These are phyloP conservation scores for Mola mola DNA, from an alignment of 2,113 vertebrate genomes.

Conservation along the genomic window DNA sequence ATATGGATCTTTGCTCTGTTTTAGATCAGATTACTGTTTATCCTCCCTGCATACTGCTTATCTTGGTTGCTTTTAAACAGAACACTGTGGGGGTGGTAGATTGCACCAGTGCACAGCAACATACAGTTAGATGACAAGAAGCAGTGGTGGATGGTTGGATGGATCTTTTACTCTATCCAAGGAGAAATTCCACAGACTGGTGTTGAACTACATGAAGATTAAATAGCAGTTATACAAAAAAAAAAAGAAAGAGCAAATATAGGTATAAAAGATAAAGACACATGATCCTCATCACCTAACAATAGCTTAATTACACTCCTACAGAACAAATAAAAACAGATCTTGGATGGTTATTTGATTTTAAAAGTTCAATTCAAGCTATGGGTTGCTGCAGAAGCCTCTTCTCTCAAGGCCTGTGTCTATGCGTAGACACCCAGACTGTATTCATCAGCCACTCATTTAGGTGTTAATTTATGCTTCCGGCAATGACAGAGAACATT, in stretches of 20 bases:
- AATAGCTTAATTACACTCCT: neutral
- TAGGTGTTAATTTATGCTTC: constrained; percentile 66
- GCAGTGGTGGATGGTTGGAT: neutral
- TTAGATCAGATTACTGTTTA: constrained; percentile 12
- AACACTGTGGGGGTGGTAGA: too few species aligned
- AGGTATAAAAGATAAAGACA: too few species aligned
- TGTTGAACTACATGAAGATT: too few species aligned
- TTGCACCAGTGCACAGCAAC: too few species aligned
- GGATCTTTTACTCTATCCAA: too few species aligned
- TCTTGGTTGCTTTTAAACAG: too few species aligned
- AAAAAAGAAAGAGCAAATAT: too few species aligned
- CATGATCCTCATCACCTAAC: neutral
- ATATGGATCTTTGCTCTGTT: constrained; percentile 8
- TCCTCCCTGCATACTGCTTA: too few species aligned
- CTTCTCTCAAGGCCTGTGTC: too few species aligned
- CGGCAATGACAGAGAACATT: constrained; percentile 35
- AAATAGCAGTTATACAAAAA: too few species aligned
- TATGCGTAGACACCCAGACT: constrained; percentile 33
- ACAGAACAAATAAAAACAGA: constrained; percentile 6
- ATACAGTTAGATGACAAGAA: too few species aligned
- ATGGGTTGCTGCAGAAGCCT: constrained; percentile 14
- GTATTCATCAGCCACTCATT: constrained; percentile 65
- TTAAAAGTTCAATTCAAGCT: constrained; percentile 22
- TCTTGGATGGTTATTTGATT: constrained; percentile 20
- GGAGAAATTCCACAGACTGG: too few species aligned